A percentile compares a stretch with the other conserved stretches of the same genome.
Conservation (phyloP, 2,888 invertebrate species). For the Caenorhabditis macrosperma region DNA sequence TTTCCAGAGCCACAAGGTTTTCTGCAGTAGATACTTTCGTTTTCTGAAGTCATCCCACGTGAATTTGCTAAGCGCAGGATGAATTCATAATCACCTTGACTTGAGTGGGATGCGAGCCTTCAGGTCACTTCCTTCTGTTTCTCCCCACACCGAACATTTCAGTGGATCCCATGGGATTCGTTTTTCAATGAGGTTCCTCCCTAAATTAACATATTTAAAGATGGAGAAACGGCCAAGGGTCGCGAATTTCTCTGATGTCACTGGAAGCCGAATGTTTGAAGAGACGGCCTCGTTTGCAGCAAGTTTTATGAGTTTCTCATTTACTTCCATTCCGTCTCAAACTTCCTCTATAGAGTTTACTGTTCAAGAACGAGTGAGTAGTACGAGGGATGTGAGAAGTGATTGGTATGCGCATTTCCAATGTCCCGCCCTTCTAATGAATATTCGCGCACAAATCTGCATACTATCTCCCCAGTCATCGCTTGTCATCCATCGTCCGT, state of each 20-base stretch:
- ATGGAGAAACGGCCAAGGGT: too few species aligned
- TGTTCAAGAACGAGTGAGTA: not conserved
- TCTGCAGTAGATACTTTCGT: slow-evolving; percentile 7
- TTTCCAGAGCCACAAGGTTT: not conserved
- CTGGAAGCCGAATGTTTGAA: not conserved
- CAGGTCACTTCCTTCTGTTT: slow-evolving; percentile 22
- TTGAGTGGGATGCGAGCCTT: slow-evolving; percentile 37
- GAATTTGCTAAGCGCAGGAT: slow-evolving; percentile 49
- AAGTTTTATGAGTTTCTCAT: not conserved
- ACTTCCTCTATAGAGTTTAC: not conserved
- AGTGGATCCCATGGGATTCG: not conserved
- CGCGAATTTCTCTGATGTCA: not conserved
- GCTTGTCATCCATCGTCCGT: not conserved
- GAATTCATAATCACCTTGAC: slow-evolving; percentile 32
- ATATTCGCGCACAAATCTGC: slow-evolving; percentile 49
- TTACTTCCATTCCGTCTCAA: not conserved
- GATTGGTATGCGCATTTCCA: slow-evolving; percentile 55
- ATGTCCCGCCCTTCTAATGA: slow-evolving; percentile 49
- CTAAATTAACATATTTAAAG: not conserved
- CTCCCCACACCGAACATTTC: not conserved
- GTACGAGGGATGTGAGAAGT: slow-evolving; percentile 33
- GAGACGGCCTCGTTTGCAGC: not conserved
- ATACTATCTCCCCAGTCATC: slow-evolving; percentile 43
- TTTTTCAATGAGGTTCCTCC: not conserved
- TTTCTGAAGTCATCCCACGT: slow-evolving; percentile 50